Conservation (phyloP, 2,797 vertebrate genomes). For the Dermochelys coriacea region DNA sequence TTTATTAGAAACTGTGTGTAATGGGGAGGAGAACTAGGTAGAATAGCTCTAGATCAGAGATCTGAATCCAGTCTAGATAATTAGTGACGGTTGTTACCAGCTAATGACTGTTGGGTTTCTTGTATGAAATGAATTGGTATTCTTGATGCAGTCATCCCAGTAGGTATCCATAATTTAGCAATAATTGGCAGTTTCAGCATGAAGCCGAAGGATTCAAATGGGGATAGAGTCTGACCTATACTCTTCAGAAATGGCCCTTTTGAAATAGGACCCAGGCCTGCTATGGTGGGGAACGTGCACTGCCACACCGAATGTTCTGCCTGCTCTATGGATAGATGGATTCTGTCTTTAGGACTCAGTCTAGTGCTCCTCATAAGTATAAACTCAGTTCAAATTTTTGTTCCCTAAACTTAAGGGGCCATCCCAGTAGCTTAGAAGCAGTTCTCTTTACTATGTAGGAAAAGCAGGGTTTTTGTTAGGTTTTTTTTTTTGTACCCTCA, state of each 20-base stretch:
- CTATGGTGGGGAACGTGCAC: neutral
- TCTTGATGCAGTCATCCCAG: neutral
- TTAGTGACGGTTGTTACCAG: neutral
- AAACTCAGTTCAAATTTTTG: neutral
- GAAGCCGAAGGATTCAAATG: neutral
- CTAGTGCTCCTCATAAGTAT: neutral
- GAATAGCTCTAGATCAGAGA: neutral
- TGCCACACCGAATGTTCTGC: neutral
- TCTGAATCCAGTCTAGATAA: neutral
- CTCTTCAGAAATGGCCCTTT: neutral
- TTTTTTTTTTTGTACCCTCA: neutral
- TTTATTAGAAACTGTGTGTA: neutral
- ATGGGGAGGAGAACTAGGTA: neutral
- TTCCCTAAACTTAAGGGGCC: neutral
- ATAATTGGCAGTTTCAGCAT: neutral
- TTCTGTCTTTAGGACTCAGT: neutral
- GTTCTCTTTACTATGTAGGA: neutral
- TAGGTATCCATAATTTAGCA: neutral
- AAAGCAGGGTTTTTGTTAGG: neutral
- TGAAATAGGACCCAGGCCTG: neutral
- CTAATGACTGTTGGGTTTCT: neutral
- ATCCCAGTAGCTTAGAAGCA: fast-evolving
- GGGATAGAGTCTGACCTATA: neutral
- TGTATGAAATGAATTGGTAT: neutral
- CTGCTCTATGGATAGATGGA: neutral